A percentile compares a stretch with the other conserved stretches of the same genome.
These are phyloP conservation scores for Heliothis subflexa DNA, from an alignment of 1,140 invertebrate species.

Conservation along the genomic window DNA sequence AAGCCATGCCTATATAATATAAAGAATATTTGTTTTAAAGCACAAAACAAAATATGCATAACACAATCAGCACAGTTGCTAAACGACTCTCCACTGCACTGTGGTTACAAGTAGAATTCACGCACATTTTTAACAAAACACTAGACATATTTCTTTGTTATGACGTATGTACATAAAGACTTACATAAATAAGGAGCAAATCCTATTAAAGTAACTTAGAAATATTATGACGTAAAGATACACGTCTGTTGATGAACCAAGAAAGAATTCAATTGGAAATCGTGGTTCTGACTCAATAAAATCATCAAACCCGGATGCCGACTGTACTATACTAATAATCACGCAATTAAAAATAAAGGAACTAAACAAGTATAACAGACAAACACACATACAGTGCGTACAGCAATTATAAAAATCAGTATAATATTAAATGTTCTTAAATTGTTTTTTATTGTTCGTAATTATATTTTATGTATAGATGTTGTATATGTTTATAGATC, in stretches of 20 bases:
- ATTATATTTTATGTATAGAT: slow-evolving; percentile 11
- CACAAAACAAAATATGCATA: no score
- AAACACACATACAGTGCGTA: not conserved
- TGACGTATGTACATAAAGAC: no score
- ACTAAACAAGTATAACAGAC: not conserved
- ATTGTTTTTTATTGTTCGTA: slow-evolving; percentile 6
- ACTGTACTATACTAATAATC: not conserved
- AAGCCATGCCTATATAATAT: no score
- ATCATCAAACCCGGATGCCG: slow-evolving; percentile 5
- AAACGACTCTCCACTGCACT: no score
- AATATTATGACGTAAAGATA: not conserved
- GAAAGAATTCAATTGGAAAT: not conserved
- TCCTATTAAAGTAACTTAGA: no score
- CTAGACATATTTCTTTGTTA: no score
- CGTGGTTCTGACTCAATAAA: not conserved
- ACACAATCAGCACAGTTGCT: no score
- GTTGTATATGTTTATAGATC: not conserved
- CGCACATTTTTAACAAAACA: no score
- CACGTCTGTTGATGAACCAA: not conserved
- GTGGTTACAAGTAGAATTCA: no score
- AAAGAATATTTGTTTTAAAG: no score
- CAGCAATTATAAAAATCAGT: slow-evolving; percentile 14
- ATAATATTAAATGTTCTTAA: not conserved
- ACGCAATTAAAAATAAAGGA: slow-evolving; percentile 14
- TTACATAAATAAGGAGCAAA: no score